These are phyloP conservation scores for Acrossocheilus fasciatus DNA, from an alignment of 2,797 vertebrate species.

Conservation along the genomic window DNA sequence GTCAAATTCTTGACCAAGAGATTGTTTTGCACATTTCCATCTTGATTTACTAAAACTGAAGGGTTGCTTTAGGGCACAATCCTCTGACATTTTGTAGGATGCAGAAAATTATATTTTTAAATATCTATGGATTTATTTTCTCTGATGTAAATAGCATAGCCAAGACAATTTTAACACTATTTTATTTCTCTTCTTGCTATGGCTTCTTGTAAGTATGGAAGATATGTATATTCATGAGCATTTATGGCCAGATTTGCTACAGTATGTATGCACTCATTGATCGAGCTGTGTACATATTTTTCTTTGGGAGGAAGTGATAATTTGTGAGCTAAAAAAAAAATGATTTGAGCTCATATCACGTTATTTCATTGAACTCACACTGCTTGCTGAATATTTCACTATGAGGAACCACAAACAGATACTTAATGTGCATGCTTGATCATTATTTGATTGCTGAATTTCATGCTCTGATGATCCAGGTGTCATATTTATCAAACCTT, in stretches of 20 bases:
- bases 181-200: background rate
- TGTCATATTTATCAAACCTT: background rate
- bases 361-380: background rate
- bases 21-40: constrained; percentile 39
- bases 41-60: constrained; percentile 18
- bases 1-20: background rate
- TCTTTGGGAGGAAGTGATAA: constrained; percentile 15
- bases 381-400: background rate
- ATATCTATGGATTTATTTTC: constrained; percentile 39
- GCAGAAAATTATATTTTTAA: constrained; percentile 30
- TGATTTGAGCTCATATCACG: background rate
- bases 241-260: background rate
- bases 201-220: background rate
- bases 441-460: background rate
- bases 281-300: background rate
- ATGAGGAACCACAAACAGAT: background rate
- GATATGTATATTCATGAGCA: background rate
- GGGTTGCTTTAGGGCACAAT: constrained; percentile 19
- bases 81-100: background rate
- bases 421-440: background rate
- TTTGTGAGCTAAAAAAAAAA: background rate
- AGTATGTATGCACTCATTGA: background rate
- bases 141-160: constrained; percentile 47
- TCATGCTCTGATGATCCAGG: background rate
- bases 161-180: constrained; percentile 38